Conservation (phyloP, 1,140 invertebrate genomes). For the Zaprionus camerounensis region DNA sequence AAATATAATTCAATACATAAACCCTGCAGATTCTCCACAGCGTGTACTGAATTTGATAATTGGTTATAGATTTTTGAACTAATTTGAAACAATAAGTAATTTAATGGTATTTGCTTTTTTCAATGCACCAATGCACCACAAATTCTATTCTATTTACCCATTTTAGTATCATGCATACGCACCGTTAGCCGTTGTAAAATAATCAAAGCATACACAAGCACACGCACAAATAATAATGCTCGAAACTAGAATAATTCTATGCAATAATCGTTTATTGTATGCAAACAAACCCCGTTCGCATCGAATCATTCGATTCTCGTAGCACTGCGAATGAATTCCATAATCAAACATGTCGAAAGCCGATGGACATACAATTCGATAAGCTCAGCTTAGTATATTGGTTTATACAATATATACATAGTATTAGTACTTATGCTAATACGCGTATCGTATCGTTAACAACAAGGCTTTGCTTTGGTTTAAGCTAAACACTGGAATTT, state of each 20-base stretch:
- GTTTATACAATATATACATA: background rate
- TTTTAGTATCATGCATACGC: conserved; percentile 21
- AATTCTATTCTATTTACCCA: background rate
- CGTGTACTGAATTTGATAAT: background rate
- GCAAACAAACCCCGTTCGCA: background rate
- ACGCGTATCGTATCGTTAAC: background rate
- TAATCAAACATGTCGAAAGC: conserved; percentile 12
- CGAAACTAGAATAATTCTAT: conserved; percentile 9
- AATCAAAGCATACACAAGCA: no score
- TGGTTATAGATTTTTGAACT: background rate
- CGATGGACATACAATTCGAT: conserved; percentile 11
- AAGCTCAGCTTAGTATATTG: conserved; percentile 7
- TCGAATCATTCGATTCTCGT: background rate
- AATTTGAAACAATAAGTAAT: background rate
- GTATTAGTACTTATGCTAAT: conserved; percentile 3
- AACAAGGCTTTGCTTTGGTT: conserved; percentile 12
- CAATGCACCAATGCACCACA: background rate
- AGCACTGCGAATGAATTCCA: conserved; percentile 13
- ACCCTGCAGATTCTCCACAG: background rate
- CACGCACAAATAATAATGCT: background rate
- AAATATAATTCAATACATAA: background rate
- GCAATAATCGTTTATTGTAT: conserved; percentile 21
- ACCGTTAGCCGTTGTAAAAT: background rate
- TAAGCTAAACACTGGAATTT: background rate
- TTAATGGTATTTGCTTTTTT: conserved; percentile 3